Base-by-base conservation (phyloP, 2,888 invertebrate species). In the Limnephilus lunatus region DNA sequence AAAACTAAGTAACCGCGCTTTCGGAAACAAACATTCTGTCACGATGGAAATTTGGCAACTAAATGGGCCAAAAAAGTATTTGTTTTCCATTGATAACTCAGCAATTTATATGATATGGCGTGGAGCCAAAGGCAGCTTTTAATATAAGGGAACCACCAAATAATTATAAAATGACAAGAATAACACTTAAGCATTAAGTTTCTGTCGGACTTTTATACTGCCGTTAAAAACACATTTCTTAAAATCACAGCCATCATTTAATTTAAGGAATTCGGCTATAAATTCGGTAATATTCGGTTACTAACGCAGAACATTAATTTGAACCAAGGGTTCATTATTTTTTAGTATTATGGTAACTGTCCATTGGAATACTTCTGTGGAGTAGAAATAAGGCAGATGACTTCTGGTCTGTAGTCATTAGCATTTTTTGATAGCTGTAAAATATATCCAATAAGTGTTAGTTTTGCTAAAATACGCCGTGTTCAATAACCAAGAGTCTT, bases 131-230 rank as follows among this genome's bases (percentile, higher is more conserved):
- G 25, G 39, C n/a, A 44, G 44, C 30, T 48, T 86, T 86, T 86
- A 48, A 44, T 15, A 5, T 30, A 48, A 86, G 44, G 44, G 48
- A 86, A 86, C 86, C 86, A 86, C 86, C 68, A 68, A 68, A 86
- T 86, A 86, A 86, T 86, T 86, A 86, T 85, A 39, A 85, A 44
- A 85, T 85, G 85, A 85, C 35, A 85, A 85, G 85, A 85, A 85
- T 85, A 86, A 86, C 44, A 86, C 44, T 15, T 86, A 86, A 68
- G 35, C 35, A 83, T 83, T 35, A 83, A 83, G 83, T 83, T 83
- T 35, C 83, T 83, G 19, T 83, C 35, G 2, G 32, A 83, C 15
- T 83, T 83, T 83, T 39, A 83, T 39, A n/a, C 83, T 35, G 32
- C 19, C 32, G 19, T 83, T 83, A 32, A 83, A 39, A 83, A 68